A percentile compares a stretch with the other conserved stretches of the same genome.
These are phyloP conservation scores for Hippocampus guttulatus DNA, from an alignment of 2,113 vertebrate species.

Conservation along the genomic window DNA sequence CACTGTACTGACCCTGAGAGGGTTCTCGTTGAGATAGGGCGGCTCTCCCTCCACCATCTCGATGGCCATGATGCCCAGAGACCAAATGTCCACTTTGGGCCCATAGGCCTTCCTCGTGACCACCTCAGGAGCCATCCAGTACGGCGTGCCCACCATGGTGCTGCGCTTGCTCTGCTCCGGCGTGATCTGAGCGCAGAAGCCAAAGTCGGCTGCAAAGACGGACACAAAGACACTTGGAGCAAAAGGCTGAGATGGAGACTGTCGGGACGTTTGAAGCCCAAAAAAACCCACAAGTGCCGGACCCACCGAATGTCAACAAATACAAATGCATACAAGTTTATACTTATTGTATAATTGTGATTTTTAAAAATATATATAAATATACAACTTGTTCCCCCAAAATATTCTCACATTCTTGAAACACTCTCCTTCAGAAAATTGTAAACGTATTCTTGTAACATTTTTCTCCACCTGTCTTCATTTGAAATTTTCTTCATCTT, in stretches of 20 bases:
- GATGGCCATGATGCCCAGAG: constrained; percentile 96
- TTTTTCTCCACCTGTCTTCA: not conserved
- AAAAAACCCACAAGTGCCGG: no score
- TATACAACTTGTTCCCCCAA: no score
- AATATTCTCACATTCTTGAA: no score
- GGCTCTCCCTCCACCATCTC: constrained; percentile 99
- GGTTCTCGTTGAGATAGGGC: constrained; percentile 96
- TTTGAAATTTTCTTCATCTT: not conserved
- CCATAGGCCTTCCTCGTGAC: constrained; percentile 96
- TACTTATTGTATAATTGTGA: no score
- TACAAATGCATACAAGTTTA: no score
- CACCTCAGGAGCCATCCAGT: constrained; percentile 98
- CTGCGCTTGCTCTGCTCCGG: constrained; percentile 97
- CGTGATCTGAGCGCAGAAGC: constrained; percentile 98
- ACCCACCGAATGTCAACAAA: no score
- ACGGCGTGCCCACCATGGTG: constrained; percentile 97
- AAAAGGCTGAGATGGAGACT: not conserved
- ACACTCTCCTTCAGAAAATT: no score
- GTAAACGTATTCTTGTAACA: no score
- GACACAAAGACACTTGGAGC: not conserved
- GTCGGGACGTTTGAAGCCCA: not conserved
- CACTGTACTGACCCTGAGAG: constrained; percentile 82
- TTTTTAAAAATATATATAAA: no score
- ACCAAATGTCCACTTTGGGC: constrained; percentile 99
- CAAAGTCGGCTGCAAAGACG: constrained; percentile 84